These are phyloP conservation scores for Amphiprion clarkii DNA, from an alignment of 2,797 vertebrate species.

Conservation along the genomic window DNA sequence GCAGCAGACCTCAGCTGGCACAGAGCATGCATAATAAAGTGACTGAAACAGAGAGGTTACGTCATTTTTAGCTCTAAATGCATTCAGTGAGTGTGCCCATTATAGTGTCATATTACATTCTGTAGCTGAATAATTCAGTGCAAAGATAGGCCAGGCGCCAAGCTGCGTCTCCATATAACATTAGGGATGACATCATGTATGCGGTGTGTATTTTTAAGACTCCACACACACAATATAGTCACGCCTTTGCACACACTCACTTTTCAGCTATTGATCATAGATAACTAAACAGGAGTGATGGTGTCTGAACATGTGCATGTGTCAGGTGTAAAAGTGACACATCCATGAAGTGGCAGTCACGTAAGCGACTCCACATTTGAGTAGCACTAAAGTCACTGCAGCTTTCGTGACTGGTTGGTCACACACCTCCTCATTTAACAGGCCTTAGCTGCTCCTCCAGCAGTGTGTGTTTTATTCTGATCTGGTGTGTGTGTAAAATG, in stretches of 20 bases:
- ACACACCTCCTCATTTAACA: conserved; percentile 44
- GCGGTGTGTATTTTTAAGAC: conserved; percentile 33
- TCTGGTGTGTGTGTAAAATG: conserved; percentile 1
- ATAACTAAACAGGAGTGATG: conserved; percentile 3
- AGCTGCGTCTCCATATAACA: conserved; percentile 35
- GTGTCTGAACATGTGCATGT: conserved; percentile 3
- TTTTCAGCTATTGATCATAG: conserved; percentile 25
- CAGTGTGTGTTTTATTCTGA: conserved; percentile 27
- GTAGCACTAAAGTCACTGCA: background rate
- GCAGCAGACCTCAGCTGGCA: background rate
- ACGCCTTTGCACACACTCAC: background rate
- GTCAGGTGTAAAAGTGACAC: conserved; percentile 41
- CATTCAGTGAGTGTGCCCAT: conserved; percentile 55
- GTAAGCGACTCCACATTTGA: conserved; percentile 21
- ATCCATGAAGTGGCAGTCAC: conserved; percentile 23
- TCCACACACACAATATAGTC: conserved; percentile 8
- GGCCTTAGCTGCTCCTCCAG: conserved; percentile 30
- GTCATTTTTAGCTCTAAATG: conserved; percentile 37
- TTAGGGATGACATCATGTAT: conserved; percentile 61
- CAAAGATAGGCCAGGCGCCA: conserved; percentile 55
- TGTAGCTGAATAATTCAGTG: conserved; percentile 75
- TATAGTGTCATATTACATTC: conserved; percentile 66
- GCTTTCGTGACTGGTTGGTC: conserved; percentile 44
- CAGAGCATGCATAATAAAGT: conserved; percentile 4
- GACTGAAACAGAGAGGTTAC: conserved; percentile 19